Evolutionary conservation across 2,888 invertebrate species (phyloP).

Genomic region (Heterodera filipjevi): DNA sequence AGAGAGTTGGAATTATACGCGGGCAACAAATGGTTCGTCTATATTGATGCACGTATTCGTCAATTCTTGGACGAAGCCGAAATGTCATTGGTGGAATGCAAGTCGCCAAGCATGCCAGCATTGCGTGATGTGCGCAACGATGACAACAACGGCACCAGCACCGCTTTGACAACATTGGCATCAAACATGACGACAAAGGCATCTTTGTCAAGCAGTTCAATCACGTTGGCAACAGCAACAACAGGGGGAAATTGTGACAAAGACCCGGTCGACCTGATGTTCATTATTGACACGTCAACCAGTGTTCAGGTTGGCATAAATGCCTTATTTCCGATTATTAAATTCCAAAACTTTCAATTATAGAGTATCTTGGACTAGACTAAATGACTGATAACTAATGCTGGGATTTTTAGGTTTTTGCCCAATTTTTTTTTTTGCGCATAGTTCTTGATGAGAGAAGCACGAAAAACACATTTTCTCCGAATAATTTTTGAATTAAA

Average conservation of each 20-base stretch:
- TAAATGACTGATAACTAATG: too few species aligned
- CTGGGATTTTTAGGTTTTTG: too few species aligned
- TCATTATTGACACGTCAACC: slow-evolving; percentile 51
- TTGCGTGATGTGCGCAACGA: neutral
- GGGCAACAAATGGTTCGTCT: slow-evolving; percentile 52
- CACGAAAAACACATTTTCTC: too few species aligned
- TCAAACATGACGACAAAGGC: neutral
- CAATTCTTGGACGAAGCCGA: slow-evolving; percentile 51
- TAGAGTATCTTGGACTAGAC: too few species aligned
- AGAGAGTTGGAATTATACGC: slow-evolving; percentile 53
- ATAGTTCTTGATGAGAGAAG: too few species aligned
- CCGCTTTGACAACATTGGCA: neutral
- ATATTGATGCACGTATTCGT: slow-evolving; percentile 51
- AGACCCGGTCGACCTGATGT: slow-evolving; percentile 51
- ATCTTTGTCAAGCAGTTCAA: neutral
- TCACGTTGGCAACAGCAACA: neutral
- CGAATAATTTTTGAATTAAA: too few species aligned
- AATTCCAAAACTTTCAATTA: too few species aligned
- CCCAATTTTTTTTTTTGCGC: too few species aligned
- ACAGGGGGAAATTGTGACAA: slow-evolving; percentile 38
- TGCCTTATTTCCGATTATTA: too few species aligned
- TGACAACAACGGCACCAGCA: neutral
- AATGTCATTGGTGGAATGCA: slow-evolving; percentile 31
- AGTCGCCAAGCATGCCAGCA: neutral
- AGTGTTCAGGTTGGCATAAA: slow-evolving; percentile 36